These are phyloP conservation scores for Cyphomyrus discorhynchus DNA, from an alignment of 2,113 vertebrate genomes.

Conservation along the genomic window DNA sequence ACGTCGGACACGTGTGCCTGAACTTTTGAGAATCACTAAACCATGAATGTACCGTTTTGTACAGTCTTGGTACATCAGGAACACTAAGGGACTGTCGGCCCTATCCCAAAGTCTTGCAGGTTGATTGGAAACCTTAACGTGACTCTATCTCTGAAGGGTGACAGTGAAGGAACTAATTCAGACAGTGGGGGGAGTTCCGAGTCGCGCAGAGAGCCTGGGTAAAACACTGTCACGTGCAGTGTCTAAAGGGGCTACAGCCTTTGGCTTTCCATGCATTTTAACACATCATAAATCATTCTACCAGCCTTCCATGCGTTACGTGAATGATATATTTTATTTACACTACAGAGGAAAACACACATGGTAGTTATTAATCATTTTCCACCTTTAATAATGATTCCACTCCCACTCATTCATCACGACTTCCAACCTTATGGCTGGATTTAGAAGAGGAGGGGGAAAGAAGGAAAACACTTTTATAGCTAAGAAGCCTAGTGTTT, in stretches of 20 bases:
- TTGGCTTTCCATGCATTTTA: slow-evolving; percentile 73
- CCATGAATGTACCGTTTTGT: neutral
- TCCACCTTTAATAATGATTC: slow-evolving; percentile 78
- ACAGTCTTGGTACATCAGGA: neutral
- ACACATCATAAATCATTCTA: slow-evolving; percentile 71
- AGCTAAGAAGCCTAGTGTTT: slow-evolving; percentile 53
- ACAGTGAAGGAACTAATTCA: slow-evolving; percentile 45
- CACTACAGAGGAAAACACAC: slow-evolving; percentile 73
- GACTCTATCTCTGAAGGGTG: slow-evolving; percentile 30
- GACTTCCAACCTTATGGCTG: slow-evolving; percentile 56
- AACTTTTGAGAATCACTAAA: neutral
- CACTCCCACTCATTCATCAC: slow-evolving; percentile 73
- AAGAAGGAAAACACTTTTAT: slow-evolving; percentile 54
- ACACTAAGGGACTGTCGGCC: neutral
- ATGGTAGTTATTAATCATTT: slow-evolving; percentile 80
- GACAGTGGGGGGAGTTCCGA: slow-evolving; percentile 25
- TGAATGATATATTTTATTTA: slow-evolving; percentile 92
- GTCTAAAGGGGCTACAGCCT: slow-evolving; percentile 64
- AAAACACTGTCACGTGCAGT: slow-evolving; percentile 59
- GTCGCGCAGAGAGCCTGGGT: slow-evolving; percentile 48
- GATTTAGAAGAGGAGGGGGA: slow-evolving; percentile 51
- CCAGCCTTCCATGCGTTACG: slow-evolving; percentile 62
- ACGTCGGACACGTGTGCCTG: neutral
- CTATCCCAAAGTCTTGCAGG: neutral
- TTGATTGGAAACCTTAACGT: neutral